These are phyloP conservation scores for Sciurus carolinensis DNA, from an alignment of 2,797 vertebrate species.

Conservation along the genomic window DNA sequence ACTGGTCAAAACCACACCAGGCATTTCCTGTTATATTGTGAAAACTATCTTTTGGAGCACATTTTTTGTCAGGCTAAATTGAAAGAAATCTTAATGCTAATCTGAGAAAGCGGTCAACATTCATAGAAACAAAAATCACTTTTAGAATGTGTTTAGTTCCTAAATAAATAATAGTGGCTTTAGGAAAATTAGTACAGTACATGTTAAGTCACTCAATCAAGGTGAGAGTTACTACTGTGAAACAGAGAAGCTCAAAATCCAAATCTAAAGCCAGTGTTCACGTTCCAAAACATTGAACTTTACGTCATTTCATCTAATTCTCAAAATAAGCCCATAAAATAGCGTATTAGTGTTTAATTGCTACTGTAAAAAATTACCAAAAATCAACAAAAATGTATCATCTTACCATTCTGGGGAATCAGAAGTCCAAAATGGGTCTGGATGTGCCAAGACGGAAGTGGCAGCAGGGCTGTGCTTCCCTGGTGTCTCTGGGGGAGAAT, in stretches of 20 bases:
- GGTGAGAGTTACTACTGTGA: background rate
- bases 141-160: background rate
- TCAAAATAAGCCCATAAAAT: background rate
- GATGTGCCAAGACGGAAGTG: background rate
- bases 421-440: background rate
- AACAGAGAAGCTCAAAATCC: background rate
- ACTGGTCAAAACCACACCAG: background rate
- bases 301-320: background rate
- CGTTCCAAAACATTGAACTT: background rate
- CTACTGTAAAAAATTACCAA: background rate
- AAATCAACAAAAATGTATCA: background rate
- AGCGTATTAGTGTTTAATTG: background rate
- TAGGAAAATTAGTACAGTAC: background rate
- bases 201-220: background rate
- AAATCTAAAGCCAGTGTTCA: background rate
- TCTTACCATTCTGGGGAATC: background rate
- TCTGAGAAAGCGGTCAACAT: background rate
- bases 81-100: constrained; percentile 43
- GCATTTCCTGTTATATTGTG: constrained; percentile 9
- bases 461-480: background rate
- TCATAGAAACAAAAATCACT: constrained; percentile 46
- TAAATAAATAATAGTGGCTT: constrained; percentile 23
- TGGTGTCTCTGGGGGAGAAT: background rate
- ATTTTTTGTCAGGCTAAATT: background rate
- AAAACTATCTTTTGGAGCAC: background rate